Conservation (phyloP, 2,797 vertebrate genomes). For the Calcarius lapponicus region DNA sequence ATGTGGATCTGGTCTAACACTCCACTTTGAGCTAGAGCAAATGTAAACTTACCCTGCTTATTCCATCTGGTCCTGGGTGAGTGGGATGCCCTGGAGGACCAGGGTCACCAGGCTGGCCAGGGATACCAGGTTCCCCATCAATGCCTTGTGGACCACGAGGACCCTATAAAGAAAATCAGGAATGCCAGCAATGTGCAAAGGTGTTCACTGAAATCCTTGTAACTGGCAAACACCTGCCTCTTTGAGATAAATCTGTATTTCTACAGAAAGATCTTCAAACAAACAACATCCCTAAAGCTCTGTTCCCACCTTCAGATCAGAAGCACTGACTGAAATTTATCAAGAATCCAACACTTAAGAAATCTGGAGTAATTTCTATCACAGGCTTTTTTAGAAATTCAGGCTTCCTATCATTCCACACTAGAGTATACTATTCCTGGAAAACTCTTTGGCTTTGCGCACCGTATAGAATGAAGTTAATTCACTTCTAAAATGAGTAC, state of each 20-base stretch:
- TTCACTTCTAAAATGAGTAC: neutral
- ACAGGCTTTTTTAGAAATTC: neutral
- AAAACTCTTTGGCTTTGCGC: neutral
- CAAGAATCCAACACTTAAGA: neutral
- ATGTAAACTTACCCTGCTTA: slow-evolving; percentile 80
- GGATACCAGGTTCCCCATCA: slow-evolving; percentile 95
- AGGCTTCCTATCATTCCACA: neutral
- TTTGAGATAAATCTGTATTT: neutral
- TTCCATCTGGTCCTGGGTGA: slow-evolving; percentile 82
- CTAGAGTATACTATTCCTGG: neutral
- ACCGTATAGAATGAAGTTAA: neutral
- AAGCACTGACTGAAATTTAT: neutral
- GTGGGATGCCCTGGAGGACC: slow-evolving; percentile 90
- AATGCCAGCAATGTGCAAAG: neutral
- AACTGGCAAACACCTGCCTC: neutral
- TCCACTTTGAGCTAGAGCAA: neutral
- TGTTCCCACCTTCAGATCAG: neutral
- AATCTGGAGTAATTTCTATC: neutral
- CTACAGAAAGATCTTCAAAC: neutral
- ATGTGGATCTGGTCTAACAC: neutral
- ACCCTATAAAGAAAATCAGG: slow-evolving; percentile 78
- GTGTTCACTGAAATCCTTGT: neutral
- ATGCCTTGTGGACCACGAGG: slow-evolving; percentile 86
- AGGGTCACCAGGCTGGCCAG: slow-evolving; percentile 91
- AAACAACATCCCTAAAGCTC: neutral